These are phyloP conservation scores for Haemorhous mexicanus DNA, from an alignment of 2,113 vertebrate genomes.

Conservation along the genomic window DNA sequence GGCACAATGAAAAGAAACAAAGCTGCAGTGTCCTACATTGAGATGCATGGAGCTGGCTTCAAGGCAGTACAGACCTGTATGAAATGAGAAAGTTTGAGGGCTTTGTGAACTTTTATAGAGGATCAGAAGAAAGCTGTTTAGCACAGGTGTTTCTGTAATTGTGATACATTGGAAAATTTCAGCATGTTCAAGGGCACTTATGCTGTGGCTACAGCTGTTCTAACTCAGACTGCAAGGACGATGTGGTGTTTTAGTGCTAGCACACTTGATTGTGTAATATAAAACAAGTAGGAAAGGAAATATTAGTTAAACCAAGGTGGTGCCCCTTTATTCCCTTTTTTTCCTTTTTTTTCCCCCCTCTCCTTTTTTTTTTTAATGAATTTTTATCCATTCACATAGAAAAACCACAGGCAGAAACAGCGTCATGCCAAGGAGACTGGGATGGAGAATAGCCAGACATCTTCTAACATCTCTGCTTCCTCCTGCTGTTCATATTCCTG, in stretches of 20 bases:
- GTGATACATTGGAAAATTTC: constrained; percentile 72
- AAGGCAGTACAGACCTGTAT: constrained; percentile 58
- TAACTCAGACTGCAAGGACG: background rate
- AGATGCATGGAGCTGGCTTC: constrained; percentile 50
- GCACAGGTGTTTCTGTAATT: constrained; percentile 75
- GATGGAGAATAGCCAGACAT: background rate
- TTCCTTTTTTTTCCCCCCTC: fast-evolving
- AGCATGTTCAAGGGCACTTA: constrained; percentile 41
- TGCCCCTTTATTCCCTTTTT: background rate
- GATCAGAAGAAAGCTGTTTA: constrained; percentile 75
- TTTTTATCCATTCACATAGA: background rate
- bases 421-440: background rate
- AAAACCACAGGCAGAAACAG: background rate
- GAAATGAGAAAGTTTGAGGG: constrained; percentile 60
- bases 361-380: background rate
- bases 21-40: constrained; percentile 41
- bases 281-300: constrained; percentile 42
- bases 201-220: constrained; percentile 73
- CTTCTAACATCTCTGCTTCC: background rate
- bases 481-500: background rate
- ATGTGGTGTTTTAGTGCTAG: constrained; percentile 50
- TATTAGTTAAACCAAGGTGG: background rate
- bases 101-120: constrained; percentile 71
- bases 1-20: constrained; percentile 40
- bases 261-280: constrained; percentile 35